Percentiles rank a stretch among this genome's conserved stretches.
These are phyloP conservation scores for Simalia tracyae DNA, from an alignment of 2,797 vertebrate genomes.

Conservation along the genomic window DNA sequence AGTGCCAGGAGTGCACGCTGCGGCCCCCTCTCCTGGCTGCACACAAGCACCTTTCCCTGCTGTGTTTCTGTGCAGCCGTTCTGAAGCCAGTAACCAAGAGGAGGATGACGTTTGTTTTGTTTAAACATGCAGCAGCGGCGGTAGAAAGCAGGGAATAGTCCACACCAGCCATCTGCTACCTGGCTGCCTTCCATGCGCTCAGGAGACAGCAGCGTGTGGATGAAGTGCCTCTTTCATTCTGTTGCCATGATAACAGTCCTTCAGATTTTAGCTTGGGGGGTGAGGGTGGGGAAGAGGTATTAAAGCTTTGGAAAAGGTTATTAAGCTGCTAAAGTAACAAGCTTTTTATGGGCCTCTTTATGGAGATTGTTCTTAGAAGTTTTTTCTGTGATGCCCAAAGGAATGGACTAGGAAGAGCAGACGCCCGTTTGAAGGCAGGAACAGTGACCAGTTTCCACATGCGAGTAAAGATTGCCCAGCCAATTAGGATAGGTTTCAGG, in stretches of 20 bases:
- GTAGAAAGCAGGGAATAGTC: constrained; percentile 52
- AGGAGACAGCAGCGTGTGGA: constrained; percentile 59
- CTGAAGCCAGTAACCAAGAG: constrained; percentile 39
- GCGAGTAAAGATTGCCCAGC: neutral
- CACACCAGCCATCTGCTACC: constrained; percentile 77
- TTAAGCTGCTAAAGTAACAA: constrained; percentile 34
- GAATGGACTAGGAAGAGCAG: neutral
- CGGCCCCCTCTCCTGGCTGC: neutral
- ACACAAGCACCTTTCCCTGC: neutral
- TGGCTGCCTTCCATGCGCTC: constrained; percentile 75
- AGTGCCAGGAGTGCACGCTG: neutral
- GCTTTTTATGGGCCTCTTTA: constrained; percentile 33
- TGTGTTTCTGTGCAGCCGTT: neutral
- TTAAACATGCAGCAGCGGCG: constrained; percentile 41
- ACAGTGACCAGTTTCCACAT: neutral
- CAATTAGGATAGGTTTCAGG: neutral
- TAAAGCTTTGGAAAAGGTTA: constrained; percentile 28
- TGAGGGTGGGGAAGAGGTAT: neutral
- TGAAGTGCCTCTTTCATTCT: constrained; percentile 63
- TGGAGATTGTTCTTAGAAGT: constrained; percentile 21
- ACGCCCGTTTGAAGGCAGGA: neutral
- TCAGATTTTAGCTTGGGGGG: neutral
- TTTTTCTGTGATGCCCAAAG: constrained; percentile 6
- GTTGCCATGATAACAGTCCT: constrained; percentile 63
- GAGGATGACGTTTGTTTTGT: constrained; percentile 36